Conservation (phyloP, 2,797 vertebrate species). For the Jordanella pulchra region DNA sequence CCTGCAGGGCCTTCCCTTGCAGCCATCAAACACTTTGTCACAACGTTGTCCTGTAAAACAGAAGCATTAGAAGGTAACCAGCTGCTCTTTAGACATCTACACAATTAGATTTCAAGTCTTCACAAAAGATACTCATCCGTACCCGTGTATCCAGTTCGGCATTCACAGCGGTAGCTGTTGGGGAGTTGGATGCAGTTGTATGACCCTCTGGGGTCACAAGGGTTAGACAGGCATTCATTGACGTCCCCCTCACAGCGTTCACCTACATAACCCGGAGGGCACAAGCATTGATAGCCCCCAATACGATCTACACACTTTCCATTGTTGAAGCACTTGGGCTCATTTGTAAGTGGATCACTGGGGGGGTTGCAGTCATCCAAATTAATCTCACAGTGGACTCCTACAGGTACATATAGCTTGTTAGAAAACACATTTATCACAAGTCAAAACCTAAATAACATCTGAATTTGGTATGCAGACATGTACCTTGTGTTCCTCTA, state of each 20-base stretch:
- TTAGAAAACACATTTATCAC: constrained; percentile 7
- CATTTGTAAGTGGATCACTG: constrained; percentile 84
- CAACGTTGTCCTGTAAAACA: constrained; percentile 87
- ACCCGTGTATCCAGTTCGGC: constrained; percentile 93
- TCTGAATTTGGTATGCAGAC: constrained; percentile 48
- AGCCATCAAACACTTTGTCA: constrained; percentile 92
- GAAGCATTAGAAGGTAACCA: constrained; percentile 3
- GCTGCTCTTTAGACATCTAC: background rate
- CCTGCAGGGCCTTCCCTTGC: constrained; percentile 88
- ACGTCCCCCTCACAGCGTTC: constrained; percentile 97
- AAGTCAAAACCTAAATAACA: constrained; percentile 54
- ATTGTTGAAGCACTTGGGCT: constrained; percentile 96
- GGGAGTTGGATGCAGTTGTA: constrained; percentile 97
- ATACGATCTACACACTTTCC: constrained; percentile 94
- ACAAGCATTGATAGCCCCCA: constrained; percentile 93
- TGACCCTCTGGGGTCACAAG: constrained; percentile 91
- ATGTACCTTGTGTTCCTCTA: constrained; percentile 94
- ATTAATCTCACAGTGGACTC: constrained; percentile 97
- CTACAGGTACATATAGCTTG: constrained; percentile 60
- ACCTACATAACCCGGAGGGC: constrained; percentile 92
- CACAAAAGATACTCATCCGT: constrained; percentile 13
- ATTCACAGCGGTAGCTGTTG: constrained; percentile 96
- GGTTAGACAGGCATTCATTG: constrained; percentile 97
- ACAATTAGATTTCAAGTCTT: background rate
- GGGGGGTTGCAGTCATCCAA: constrained; percentile 93